phyloP scores from a whole-genome alignment of 2,797 vertebrate species.

The Micropoecilia bifurca region DNA sequence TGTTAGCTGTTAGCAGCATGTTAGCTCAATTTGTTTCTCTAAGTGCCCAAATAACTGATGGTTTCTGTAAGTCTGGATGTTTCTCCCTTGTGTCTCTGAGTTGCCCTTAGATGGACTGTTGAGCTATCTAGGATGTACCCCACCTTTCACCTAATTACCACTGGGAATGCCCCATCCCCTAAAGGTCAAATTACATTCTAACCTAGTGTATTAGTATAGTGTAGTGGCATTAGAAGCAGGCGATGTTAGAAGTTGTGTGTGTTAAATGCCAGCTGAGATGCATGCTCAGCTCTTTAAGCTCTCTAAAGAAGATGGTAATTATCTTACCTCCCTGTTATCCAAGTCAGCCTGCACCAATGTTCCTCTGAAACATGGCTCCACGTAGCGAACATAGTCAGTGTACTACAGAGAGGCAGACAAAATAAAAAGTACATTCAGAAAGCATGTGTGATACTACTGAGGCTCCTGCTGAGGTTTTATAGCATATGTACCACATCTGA shows the following conservation, averaged over 20 bases:
- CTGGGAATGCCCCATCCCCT: not conserved
- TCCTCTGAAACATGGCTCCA: slow-evolving; percentile 95
- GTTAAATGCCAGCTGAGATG: slow-evolving; percentile 16
- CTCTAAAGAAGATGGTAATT: slow-evolving; percentile 45
- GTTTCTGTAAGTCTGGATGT: not conserved
- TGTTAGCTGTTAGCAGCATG: no score
- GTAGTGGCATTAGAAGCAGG: not conserved
- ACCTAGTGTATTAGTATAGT: not conserved
- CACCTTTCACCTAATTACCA: not conserved
- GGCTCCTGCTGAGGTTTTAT: not conserved
- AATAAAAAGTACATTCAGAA: not conserved
- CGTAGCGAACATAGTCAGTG: slow-evolving; percentile 94
- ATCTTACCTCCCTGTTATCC: slow-evolving; percentile 94
- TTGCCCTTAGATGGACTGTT: not conserved
- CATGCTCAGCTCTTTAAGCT: slow-evolving; percentile 37
- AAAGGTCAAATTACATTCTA: not conserved
- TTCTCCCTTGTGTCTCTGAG: not conserved
- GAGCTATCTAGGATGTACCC: not conserved
- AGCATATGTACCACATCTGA: not conserved
- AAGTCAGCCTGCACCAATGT: slow-evolving; percentile 95
- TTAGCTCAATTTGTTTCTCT: not conserved
- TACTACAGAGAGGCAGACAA: slow-evolving; percentile 80
- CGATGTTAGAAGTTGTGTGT: not conserved
- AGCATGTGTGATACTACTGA: not conserved
- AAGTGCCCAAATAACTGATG: not conserved